Evolutionary conservation across 2,888 invertebrate species (phyloP), one percentile per base, ranked within the genome.

Genomic region (Oscheius onirici): DNA sequence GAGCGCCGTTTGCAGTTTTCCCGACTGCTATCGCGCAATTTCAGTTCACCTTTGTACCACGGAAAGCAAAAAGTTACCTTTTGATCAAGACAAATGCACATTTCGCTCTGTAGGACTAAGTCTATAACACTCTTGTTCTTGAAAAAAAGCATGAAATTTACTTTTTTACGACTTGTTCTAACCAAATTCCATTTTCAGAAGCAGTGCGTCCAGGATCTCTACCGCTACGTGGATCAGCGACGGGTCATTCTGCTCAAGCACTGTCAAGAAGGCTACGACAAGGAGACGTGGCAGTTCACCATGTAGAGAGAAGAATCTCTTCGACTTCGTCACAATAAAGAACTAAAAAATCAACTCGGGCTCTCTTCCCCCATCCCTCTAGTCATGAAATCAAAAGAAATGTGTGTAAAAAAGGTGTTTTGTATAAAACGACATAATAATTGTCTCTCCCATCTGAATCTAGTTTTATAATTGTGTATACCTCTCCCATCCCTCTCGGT

Each of bases 191-290:
- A 34, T 34, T 40, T 82, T 26, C 52, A 84, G 84, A 34, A 34
- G 34, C 34, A 34, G 34, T 6, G 3, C 8, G 84, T 87, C 8
- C 86, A 86, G 83, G 86, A 87, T 77, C 84, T 84, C 80, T 88
- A 54, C 90, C 96, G 97, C 91, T 99, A 99, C 90, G 99, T 97
- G 91, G 97, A 97, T 90, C 94, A 94, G 89, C 92, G 99, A 87
- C 92, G 97, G 85, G 94, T 95, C 90, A 95, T 95, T 80, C 91
- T 99, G 82, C 90, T 97, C 87, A 95, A 95, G 89, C 97, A 99
- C 89, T 97, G 97, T 65, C 94, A 95, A 89, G 97, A 99, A 91
- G 97, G 97, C 77, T 96, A 97, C 89, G 97, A 97, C 89, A 95
- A 94, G 90, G 96, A 97, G 89, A 93, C 94, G 92, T 97, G 97